These are phyloP conservation scores for Magallana nippona DNA, from an alignment of 2,888 invertebrate species.

Conservation along the genomic window DNA sequence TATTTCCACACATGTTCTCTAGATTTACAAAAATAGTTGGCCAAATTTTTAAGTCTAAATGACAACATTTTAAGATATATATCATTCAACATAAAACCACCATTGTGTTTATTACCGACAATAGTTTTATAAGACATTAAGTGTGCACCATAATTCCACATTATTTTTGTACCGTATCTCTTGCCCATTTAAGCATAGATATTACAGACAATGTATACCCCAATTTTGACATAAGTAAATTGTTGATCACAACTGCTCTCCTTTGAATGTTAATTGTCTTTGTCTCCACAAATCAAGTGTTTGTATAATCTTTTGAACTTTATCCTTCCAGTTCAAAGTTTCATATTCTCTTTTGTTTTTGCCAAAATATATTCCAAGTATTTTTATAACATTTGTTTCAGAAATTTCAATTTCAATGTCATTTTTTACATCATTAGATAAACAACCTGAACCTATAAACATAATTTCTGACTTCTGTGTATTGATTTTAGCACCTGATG, in stretches of 20 bases:
- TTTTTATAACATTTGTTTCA: neutral
- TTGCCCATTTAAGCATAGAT: neutral
- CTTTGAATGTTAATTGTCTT: constrained; percentile 15
- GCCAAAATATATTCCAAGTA: too few relatives aligned
- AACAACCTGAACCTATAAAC: constrained; percentile 24
- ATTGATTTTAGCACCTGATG: constrained; percentile 23
- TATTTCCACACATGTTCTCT: constrained; percentile 25
- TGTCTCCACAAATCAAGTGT: neutral
- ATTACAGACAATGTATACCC: constrained; percentile 18
- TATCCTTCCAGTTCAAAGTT: too few relatives aligned
- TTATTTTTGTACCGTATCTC: neutral
- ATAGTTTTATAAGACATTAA: constrained; percentile 35
- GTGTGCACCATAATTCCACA: constrained; percentile 19
- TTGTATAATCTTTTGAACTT: constrained; percentile 25
- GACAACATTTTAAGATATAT: constrained; percentile 21
- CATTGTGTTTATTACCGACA: constrained; percentile 26
- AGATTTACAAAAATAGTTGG: constrained; percentile 9
- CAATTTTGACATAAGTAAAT: constrained; percentile 37
- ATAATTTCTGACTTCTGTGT: constrained; percentile 35
- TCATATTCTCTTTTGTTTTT: neutral
- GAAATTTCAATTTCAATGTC: constrained; percentile 20
- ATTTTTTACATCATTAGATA: constrained; percentile 7
- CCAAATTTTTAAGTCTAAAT: too few relatives aligned
- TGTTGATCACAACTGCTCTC: constrained; percentile 12
- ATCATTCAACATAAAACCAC: constrained; percentile 34